Evolutionary conservation across 2,113 vertebrate species (phyloP).

Genomic region (Origma solitaria): DNA sequence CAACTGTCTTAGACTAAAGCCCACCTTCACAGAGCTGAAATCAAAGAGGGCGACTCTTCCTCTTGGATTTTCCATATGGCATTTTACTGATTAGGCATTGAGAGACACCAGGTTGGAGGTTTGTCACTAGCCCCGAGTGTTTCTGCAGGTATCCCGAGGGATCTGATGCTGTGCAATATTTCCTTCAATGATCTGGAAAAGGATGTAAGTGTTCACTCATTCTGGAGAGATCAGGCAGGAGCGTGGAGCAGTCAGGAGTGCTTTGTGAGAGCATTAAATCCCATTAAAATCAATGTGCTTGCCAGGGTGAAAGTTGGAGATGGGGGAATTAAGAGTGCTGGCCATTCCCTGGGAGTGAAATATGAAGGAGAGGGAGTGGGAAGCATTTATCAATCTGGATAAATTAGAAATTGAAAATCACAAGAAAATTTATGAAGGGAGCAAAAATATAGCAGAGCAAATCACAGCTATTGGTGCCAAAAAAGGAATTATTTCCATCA

Average conservation of each 20-base stretch:
- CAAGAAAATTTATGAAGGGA: not conserved
- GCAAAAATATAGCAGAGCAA: not conserved
- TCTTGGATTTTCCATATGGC: not conserved
- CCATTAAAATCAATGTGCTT: not conserved
- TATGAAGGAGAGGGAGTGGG: not conserved
- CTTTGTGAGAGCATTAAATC: conserved; percentile 1
- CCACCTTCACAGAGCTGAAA: not conserved
- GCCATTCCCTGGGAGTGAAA: not conserved
- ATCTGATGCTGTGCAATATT: not conserved
- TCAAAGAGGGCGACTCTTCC: not conserved
- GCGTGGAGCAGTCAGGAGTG: not conserved
- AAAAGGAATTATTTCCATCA: not conserved
- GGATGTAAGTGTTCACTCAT: not conserved
- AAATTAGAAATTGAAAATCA: not conserved
- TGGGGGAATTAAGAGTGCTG: not conserved
- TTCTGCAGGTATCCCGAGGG: not conserved
- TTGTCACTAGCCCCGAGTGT: not conserved
- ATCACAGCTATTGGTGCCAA: not conserved
- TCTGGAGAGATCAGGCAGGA: not conserved
- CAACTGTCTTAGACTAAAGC: not conserved
- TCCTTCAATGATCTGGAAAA: not conserved
- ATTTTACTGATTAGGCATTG: not conserved
- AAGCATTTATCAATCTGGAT: not conserved
- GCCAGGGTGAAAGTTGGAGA: not conserved
- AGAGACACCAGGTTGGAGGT: not conserved